These are phyloP conservation scores for Petroica traversi DNA, from an alignment of 2,113 vertebrate genomes.

Conservation along the genomic window DNA sequence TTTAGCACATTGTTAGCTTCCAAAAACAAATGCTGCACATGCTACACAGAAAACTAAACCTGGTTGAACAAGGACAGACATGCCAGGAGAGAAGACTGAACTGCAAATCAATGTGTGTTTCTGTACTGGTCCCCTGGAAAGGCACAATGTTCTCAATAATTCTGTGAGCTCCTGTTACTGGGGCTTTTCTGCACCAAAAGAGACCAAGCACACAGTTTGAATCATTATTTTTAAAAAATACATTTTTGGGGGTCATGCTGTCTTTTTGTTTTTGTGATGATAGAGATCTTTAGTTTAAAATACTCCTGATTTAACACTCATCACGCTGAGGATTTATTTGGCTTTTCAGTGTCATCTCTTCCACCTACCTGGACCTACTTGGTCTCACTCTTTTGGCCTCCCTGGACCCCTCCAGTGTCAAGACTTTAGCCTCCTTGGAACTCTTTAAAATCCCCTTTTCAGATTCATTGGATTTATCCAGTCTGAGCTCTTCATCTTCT, in stretches of 20 bases:
- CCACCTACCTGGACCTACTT: not conserved
- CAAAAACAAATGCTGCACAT: not conserved
- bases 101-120: not conserved
- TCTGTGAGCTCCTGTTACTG: not conserved
- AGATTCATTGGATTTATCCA: slow-evolving; percentile 58
- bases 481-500: slow-evolving; percentile 58
- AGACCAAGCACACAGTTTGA: not conserved
- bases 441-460: slow-evolving; percentile 56
- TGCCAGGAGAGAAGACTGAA: not conserved
- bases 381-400: slow-evolving; percentile 51
- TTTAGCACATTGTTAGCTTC: not conserved
- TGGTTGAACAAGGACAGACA: not conserved
- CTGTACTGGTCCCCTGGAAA: not conserved
- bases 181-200: not conserved
- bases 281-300: not conserved
- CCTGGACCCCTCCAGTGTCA: slow-evolving; percentile 55
- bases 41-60: not conserved
- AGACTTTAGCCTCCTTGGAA: slow-evolving; percentile 55
- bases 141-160: not conserved
- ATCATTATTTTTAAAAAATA: not conserved
- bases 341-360: slow-evolving; percentile 43
- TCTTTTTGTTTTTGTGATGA: not conserved
- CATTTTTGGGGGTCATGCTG: not conserved
- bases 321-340: not conserved
- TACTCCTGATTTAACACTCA: not conserved